A percentile compares a stretch with the other conserved stretches of the same genome.
Conservation (phyloP, 2,113 vertebrate genomes). For the Podarcis raffonei region DNA sequence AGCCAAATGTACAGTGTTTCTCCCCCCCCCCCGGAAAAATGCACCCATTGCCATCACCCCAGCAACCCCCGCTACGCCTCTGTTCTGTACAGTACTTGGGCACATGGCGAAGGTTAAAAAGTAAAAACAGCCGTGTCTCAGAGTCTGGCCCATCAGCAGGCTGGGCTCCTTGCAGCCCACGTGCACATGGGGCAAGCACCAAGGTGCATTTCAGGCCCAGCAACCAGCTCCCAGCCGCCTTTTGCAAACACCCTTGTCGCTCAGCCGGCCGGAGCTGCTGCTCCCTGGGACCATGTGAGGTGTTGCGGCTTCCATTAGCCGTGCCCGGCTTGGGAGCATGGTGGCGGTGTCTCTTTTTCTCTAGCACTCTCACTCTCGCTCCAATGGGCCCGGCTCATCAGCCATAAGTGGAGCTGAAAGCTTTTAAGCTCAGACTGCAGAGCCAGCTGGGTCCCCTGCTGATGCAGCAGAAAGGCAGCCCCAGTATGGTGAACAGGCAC, state of each 20-base stretch:
- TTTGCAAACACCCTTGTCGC: background rate
- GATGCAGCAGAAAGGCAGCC: background rate
- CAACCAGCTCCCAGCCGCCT: background rate
- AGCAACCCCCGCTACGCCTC: too few species aligned
- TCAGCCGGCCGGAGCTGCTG: background rate
- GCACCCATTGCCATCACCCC: too few species aligned
- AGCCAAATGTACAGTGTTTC: too few species aligned
- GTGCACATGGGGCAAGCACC: background rate
- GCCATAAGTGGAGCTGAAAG: slow-evolving; percentile 8
- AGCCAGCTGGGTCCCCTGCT: background rate
- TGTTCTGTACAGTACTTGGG: background rate
- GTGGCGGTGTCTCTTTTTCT: background rate
- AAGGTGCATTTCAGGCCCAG: background rate
- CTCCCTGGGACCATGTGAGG: background rate
- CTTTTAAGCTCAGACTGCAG: background rate
- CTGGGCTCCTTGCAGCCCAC: background rate
- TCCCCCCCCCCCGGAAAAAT: accelerated
- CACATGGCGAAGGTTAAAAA: background rate
- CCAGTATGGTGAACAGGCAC: background rate
- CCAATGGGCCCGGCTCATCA: background rate
- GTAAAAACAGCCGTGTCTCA: background rate
- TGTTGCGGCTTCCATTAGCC: background rate
- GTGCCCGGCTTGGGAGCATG: background rate
- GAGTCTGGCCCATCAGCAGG: background rate
- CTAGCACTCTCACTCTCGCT: background rate